Conservation (phyloP, 2,888 invertebrate genomes). For the Phyllotreta striolata region DNA sequence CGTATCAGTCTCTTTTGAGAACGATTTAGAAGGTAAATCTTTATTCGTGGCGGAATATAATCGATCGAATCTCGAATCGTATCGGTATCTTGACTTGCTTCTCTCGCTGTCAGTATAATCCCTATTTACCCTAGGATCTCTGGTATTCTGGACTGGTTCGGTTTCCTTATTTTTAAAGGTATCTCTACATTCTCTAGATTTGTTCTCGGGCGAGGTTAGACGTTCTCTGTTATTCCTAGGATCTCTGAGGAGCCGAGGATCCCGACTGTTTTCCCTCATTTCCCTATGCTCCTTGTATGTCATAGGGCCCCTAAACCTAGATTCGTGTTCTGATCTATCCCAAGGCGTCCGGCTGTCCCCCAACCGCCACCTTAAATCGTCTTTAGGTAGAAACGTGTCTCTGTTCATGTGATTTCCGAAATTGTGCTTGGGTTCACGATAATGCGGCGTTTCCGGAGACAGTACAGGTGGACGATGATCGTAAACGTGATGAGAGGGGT, state of each 20-base stretch:
- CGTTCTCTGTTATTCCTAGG: slow-evolving; percentile 36
- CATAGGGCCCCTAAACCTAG: no score
- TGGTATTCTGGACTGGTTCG: slow-evolving; percentile 1
- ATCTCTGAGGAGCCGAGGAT: slow-evolving; percentile 37
- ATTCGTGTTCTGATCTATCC: slow-evolving; percentile 35
- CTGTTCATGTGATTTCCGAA: slow-evolving; percentile 29
- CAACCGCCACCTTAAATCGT: slow-evolving; percentile 34
- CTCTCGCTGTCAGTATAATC: slow-evolving; percentile 25
- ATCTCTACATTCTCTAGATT: slow-evolving; percentile 23
- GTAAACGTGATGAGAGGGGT: slow-evolving; percentile 28
- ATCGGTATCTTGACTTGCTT: slow-evolving; percentile 10
- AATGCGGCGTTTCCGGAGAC: slow-evolving; percentile 37
- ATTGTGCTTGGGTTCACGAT: slow-evolving; percentile 34
- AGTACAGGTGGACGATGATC: slow-evolving; percentile 35
- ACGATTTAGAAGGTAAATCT: slow-evolving; percentile 36
- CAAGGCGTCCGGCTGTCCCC: slow-evolving; percentile 36
- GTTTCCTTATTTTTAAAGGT: background rate
- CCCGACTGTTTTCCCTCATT: no score
- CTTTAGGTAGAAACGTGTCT: slow-evolving; percentile 27
- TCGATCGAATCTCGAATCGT: slow-evolving; percentile 41
- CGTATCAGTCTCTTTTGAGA: slow-evolving; percentile 50
- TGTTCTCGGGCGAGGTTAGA: slow-evolving; percentile 27
- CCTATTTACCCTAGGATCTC: slow-evolving; percentile 30
- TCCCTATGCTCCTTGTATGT: no score
- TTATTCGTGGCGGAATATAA: slow-evolving; percentile 43